Evolutionary conservation across 2,113 vertebrate species (phyloP).

Genomic region (Megaleporinus macrocephalus): DNA sequence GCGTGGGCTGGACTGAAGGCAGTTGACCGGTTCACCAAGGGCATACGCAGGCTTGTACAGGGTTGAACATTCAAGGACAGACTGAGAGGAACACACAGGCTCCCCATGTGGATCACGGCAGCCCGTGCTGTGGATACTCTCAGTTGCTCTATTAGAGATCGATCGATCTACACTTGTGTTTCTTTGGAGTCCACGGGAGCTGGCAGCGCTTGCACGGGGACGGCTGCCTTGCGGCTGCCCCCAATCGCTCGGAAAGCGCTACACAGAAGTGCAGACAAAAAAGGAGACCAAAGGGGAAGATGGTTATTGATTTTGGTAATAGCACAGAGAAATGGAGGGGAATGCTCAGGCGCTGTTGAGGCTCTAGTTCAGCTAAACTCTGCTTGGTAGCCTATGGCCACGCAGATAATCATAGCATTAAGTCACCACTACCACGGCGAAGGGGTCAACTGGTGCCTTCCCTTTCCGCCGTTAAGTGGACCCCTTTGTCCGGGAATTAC

Average conservation of each 20-base stretch:
- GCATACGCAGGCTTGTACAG: slow-evolving; percentile 48
- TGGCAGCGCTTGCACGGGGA: slow-evolving; percentile 7
- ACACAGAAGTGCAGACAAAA: slow-evolving; percentile 46
- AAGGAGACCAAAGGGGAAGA: slow-evolving; percentile 48
- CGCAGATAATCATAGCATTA: slow-evolving; percentile 35
- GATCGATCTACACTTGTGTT: slow-evolving; percentile 43
- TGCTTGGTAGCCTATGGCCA: neutral
- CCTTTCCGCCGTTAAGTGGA: neutral
- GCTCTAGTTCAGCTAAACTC: slow-evolving; percentile 16
- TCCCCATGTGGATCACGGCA: slow-evolving; percentile 9
- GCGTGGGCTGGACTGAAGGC: slow-evolving; percentile 59
- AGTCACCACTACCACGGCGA: neutral
- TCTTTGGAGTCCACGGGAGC: slow-evolving; percentile 25
- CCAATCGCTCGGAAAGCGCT: slow-evolving; percentile 35
- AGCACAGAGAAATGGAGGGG: slow-evolving; percentile 38
- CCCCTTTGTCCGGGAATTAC: neutral
- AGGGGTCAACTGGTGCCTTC: neutral
- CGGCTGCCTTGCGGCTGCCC: slow-evolving; percentile 23
- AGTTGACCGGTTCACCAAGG: slow-evolving; percentile 62
- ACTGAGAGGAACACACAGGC: slow-evolving; percentile 14
- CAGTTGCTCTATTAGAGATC: slow-evolving; percentile 39
- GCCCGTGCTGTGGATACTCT: neutral
- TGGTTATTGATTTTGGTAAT: slow-evolving; percentile 53
- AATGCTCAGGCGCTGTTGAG: slow-evolving; percentile 42
- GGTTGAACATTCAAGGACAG: slow-evolving; percentile 60